Base-by-base conservation (phyloP, 2,888 invertebrate species). In the Andricus curvator region DNA sequence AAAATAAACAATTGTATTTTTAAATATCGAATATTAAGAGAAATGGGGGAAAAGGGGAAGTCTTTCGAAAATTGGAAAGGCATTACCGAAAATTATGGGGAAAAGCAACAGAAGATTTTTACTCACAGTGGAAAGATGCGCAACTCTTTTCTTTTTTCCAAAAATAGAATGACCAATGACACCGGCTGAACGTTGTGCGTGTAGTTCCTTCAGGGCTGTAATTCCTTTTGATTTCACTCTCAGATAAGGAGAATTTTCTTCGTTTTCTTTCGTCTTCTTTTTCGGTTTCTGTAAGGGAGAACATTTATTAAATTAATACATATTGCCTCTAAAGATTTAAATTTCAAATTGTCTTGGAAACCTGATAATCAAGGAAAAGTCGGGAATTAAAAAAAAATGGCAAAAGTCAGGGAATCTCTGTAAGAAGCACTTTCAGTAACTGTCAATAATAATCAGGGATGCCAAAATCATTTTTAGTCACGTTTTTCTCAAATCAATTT, bases 241-340 rank as follows among this genome's bases (percentile, higher is more conserved):
- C 4, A 86, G 77, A 81, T 87, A 86, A 4, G 88, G 86, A 5
- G 87, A 86, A 78, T 84, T 84, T 82, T 85, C 85, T 67, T 79
- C 84, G 60, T 85, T 83, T 77, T 84, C 85, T 65, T 83, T 84
- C 0, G 80, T 79, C 33, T 80, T 83, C 11, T 68, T 78, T n/a
- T 25, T 65, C 5, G 11, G 25, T 6, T 83, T 48, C 81, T 85
- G 37, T 0, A 84, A 82, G 17, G 17, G 33, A 48, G 8, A 51
- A 51, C 8, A 51, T 48, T 48, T 41, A 29, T 70, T 48, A 44
- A 48, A 56, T 60, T 22, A 77, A 78, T 60, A 25, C 37, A 65
- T 33, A n/a, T 17, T 70, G 29, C 9, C n/a, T 51, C 15, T 48
- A 48, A 17, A 17, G 17, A 17, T 48, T 48, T 17, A 17, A 17